Evolutionary conservation across 1,140 invertebrate species (phyloP).

Genomic region (Phortica variegata): DNA sequence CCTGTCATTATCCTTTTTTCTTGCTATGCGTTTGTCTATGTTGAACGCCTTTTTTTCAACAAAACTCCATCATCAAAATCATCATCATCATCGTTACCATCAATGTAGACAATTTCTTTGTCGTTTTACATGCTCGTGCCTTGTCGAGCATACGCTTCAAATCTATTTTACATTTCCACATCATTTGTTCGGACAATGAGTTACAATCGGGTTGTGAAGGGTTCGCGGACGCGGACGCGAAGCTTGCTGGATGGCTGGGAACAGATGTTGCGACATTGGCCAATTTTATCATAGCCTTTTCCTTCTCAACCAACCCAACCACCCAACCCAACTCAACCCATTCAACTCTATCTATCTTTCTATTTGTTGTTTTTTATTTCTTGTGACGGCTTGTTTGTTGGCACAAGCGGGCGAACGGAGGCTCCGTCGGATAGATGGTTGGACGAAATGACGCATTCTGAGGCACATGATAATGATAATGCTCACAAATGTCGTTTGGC

Average conservation of each 20-base stretch:
- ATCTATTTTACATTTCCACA: constrained; percentile 56
- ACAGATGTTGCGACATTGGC: constrained; percentile 6
- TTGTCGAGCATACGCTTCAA: constrained; percentile 26
- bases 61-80: no score
- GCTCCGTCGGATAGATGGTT: no score
- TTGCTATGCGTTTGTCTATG: neutral
- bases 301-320: neutral
- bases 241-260: neutral
- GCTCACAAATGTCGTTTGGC: constrained; percentile 9
- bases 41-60: no score
- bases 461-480: constrained; percentile 55
- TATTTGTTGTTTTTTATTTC: no score
- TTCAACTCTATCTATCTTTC: no score
- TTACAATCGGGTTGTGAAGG: constrained; percentile 49
- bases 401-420: no score
- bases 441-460: no score
- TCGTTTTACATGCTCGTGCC: constrained; percentile 8
- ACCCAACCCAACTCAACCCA: constrained; percentile 1
- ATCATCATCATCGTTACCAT: no score
- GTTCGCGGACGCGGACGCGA: constrained; percentile 20
- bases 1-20: constrained; percentile 1
- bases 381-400: no score
- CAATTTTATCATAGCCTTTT: neutral
- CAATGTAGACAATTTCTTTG: constrained; percentile 26
- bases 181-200: constrained; percentile 54